These are phyloP conservation scores for Nephotettix cincticeps DNA, from an alignment of 1,140 invertebrate genomes.

Conservation along the genomic window DNA sequence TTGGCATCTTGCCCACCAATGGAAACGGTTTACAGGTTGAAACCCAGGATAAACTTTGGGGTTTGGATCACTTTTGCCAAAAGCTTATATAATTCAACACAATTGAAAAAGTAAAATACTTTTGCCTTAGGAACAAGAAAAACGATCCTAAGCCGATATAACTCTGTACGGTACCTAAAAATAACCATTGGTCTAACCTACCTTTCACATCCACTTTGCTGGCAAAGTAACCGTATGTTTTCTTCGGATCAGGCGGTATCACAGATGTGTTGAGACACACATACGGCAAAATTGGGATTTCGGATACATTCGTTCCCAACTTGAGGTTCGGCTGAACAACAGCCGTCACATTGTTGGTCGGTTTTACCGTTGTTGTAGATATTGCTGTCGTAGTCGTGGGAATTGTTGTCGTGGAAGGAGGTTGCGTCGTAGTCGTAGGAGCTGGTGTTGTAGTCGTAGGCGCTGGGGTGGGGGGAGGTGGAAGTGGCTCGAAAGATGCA, in stretches of 20 bases:
- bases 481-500: constrained; percentile 56
- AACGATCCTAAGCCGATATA: no score
- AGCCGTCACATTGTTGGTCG: constrained; percentile 33
- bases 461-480: constrained; percentile 38
- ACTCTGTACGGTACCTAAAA: no score
- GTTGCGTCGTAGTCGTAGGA: constrained; percentile 28
- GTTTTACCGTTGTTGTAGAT: constrained; percentile 25
- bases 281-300: background rate
- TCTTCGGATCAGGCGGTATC: constrained; percentile 60
- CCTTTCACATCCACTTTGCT: constrained; percentile 33
- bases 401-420: constrained; percentile 37
- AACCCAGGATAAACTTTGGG: no score
- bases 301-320: constrained; percentile 14
- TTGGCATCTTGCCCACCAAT: no score
- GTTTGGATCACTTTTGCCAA: no score
- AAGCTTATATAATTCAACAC: no score
- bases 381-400: constrained; percentile 33
- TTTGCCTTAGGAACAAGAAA: no score
- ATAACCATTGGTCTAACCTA: constrained; percentile 7
- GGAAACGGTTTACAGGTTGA: no score
- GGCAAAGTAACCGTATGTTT: constrained; percentile 72
- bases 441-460: constrained; percentile 35
- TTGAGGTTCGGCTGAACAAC: constrained; percentile 54
- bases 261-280: constrained; percentile 52
- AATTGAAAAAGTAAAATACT: no score